These are phyloP conservation scores for Drosophila malerkotliana DNA, from an alignment of 1,140 invertebrate genomes.

Conservation along the genomic window DNA sequence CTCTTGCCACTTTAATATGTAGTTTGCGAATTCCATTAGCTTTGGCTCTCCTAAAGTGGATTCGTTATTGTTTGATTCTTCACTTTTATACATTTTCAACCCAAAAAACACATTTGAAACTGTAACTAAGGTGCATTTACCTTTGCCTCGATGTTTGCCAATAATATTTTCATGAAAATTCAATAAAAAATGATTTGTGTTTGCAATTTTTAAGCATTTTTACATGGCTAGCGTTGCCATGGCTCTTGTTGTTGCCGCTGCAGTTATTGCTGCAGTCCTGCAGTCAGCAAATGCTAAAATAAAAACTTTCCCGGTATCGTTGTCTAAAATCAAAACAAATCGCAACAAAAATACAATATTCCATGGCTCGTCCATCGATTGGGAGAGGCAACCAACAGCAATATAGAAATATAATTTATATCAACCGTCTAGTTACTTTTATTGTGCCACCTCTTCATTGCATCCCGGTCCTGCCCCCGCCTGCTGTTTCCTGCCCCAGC, in stretches of 20 bases:
- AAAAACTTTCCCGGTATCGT: conserved; percentile 61
- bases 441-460: conserved; percentile 15
- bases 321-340: conserved; percentile 75
- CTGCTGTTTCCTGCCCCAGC: neutral
- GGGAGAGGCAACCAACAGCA: conserved; percentile 56
- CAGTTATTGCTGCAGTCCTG: conserved; percentile 68
- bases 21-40: conserved; percentile 16
- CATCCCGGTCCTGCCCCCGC: neutral
- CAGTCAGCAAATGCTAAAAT: conserved; percentile 66
- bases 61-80: neutral
- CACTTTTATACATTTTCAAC: conserved; percentile 28
- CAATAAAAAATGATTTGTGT: conserved; percentile 81
- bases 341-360: conserved; percentile 20
- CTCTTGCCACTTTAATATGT: conserved; percentile 18
- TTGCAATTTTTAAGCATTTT: conserved; percentile 60
- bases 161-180: conserved; percentile 82
- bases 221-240: conserved; percentile 42
- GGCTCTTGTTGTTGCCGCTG: conserved; percentile 48
- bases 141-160: conserved; percentile 63
- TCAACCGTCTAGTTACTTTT: conserved; percentile 65
- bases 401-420: conserved; percentile 76
- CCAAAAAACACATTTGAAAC: conserved; percentile 16
- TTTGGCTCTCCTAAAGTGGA: neutral
- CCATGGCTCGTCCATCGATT: conserved; percentile 35
- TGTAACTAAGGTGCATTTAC: conserved; percentile 66